Evolutionary conservation across 2,797 vertebrate genomes (phyloP).

Genomic region (Ciconia nigra): DNA sequence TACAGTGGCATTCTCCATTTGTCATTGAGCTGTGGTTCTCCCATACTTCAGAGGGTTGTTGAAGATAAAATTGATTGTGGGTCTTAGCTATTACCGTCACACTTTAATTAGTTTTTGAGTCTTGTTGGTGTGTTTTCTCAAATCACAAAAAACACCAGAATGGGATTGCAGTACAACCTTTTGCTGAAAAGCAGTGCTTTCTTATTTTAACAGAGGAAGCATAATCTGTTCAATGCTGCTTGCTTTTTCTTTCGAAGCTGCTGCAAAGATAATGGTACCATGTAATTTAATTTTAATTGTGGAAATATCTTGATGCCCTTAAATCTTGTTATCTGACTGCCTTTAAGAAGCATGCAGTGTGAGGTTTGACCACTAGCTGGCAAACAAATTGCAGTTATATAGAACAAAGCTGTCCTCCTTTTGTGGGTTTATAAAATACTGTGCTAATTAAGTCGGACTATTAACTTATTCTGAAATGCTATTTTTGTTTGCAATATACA

Average conservation of each 20-base stretch:
- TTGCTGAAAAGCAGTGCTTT: slow-evolving; percentile 1
- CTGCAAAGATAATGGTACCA: slow-evolving; percentile 53
- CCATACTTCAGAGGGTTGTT: background rate
- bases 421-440: slow-evolving; percentile 38
- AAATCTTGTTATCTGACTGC: slow-evolving; percentile 61
- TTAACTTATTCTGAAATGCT: slow-evolving; percentile 49
- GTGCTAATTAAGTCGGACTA: slow-evolving; percentile 48
- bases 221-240: slow-evolving; percentile 41
- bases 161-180: background rate
- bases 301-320: slow-evolving; percentile 61
- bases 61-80: slow-evolving; percentile 15
- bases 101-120: slow-evolving; percentile 11
- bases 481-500: slow-evolving; percentile 54
- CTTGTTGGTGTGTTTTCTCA: background rate
- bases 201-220: background rate
- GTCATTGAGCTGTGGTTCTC: background rate
- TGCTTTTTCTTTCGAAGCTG: slow-evolving; percentile 39
- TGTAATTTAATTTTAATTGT: slow-evolving; percentile 69
- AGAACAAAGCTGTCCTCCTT: slow-evolving; percentile 55
- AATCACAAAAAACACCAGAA: background rate
- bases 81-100: background rate
- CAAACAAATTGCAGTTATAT: slow-evolving; percentile 67
- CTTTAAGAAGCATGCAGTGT: slow-evolving; percentile 35
- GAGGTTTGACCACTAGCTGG: slow-evolving; percentile 69
- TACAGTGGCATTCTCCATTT: background rate